Evolutionary conservation across 2,888 invertebrate genomes (phyloP).

Genomic region (Euplexia lucipara): DNA sequence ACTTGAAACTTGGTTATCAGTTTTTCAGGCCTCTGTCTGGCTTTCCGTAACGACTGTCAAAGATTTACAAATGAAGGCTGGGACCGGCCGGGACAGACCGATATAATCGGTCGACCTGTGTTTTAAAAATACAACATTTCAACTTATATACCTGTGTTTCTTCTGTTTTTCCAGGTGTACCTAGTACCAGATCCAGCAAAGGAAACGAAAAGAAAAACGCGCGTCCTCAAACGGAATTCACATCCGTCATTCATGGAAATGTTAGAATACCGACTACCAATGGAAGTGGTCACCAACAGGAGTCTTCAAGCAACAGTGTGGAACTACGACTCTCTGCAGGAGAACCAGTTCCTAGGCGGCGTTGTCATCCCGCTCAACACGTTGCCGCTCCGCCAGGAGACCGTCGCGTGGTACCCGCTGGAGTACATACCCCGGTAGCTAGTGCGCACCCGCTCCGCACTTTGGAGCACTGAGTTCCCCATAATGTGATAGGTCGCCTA

Average conservation of each 20-base stretch:
- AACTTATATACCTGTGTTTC: not conserved
- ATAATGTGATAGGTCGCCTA: slow-evolving; percentile 51
- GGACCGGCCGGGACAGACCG: too few relatives aligned
- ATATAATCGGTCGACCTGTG: too few relatives aligned
- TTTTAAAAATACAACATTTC: too few relatives aligned
- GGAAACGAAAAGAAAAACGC: slow-evolving; percentile 98
- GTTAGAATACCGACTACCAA: slow-evolving; percentile 96
- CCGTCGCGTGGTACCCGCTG: slow-evolving; percentile 96
- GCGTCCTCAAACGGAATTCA: slow-evolving; percentile 97
- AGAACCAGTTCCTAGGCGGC: slow-evolving; percentile 98
- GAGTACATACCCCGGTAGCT: slow-evolving; percentile 89
- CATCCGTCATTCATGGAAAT: slow-evolving; percentile 99
- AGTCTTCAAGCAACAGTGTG: slow-evolving; percentile 98
- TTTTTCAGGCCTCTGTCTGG: too few relatives aligned
- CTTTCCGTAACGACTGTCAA: too few relatives aligned
- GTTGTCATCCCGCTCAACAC: slow-evolving; percentile 94
- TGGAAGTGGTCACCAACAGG: slow-evolving; percentile 94
- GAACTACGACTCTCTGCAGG: slow-evolving; percentile 98
- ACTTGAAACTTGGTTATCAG: too few relatives aligned
- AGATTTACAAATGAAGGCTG: too few relatives aligned
- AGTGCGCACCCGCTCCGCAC: slow-evolving; percentile 78
- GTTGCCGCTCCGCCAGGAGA: slow-evolving; percentile 94
- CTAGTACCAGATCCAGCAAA: slow-evolving; percentile 97
- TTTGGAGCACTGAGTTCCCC: slow-evolving; percentile 75
- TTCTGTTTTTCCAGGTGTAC: slow-evolving; percentile 90